Percentiles rank a stretch among this genome's conserved stretches.
These are phyloP conservation scores for Mactromeris polynyma DNA, from an alignment of 2,888 invertebrate genomes.

Conservation along the genomic window DNA sequence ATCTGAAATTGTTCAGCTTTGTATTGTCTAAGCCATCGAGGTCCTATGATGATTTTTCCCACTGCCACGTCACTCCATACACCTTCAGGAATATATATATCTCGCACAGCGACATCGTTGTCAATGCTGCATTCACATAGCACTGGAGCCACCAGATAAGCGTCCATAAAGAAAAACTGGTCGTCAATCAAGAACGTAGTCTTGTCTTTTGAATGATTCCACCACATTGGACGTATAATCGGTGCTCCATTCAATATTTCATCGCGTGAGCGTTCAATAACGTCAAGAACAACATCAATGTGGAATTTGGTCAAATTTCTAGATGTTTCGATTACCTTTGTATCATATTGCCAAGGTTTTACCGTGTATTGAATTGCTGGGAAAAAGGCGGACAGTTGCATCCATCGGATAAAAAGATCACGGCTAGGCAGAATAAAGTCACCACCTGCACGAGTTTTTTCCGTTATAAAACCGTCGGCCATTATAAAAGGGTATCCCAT, in stretches of 20 bases:
- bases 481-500: constrained; percentile 96
- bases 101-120: constrained; percentile 65
- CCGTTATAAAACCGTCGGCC: constrained; percentile 94
- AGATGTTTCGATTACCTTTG: constrained; percentile 86
- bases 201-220: constrained; percentile 75
- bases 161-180: constrained; percentile 81
- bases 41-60: constrained; percentile 69
- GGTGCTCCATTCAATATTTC: constrained; percentile 89
- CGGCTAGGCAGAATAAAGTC: constrained; percentile 70
- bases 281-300: constrained; percentile 89
- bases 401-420: constrained; percentile 92
- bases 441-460: constrained; percentile 22
- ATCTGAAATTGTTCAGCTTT: constrained; percentile 63
- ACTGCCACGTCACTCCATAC: constrained; percentile 92
- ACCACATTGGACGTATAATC: constrained; percentile 82
- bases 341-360: constrained; percentile 94
- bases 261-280: constrained; percentile 92
- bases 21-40: constrained; percentile 66
- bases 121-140: constrained; percentile 69
- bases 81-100: constrained; percentile 81
- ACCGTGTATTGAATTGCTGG: constrained; percentile 96
- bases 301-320: constrained; percentile 63
- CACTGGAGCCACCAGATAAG: constrained; percentile 82
- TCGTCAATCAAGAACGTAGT: constrained; percentile 74
- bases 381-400: constrained; percentile 94